These are phyloP conservation scores for Tanypteryx hageni DNA, from an alignment of 2,888 invertebrate species.

Conservation along the genomic window DNA sequence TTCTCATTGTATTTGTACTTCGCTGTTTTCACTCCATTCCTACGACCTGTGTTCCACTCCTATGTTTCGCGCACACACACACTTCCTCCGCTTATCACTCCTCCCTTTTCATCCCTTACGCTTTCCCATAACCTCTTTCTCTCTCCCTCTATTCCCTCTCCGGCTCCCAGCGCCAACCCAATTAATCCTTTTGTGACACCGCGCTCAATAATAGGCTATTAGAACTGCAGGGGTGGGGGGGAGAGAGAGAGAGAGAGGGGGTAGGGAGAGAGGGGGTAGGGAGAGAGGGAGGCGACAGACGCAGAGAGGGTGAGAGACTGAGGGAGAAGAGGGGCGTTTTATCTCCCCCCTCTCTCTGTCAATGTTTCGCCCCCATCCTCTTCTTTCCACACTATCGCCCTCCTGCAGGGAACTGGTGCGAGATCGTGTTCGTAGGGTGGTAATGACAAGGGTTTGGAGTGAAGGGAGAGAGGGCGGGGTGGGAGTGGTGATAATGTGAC, in stretches of 20 bases:
- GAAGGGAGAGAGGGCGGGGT: background rate
- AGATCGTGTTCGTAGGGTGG: constrained; percentile 23
- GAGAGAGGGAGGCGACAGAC: background rate
- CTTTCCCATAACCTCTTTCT: constrained; percentile 27
- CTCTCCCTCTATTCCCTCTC: constrained; percentile 20
- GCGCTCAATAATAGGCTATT: constrained; percentile 68
- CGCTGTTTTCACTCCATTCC: background rate
- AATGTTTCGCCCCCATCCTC: constrained; percentile 65
- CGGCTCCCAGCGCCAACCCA: constrained; percentile 67
- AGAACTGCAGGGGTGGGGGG: constrained; percentile 49
- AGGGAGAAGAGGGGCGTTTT: constrained; percentile 45
- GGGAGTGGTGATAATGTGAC: constrained; percentile 29
- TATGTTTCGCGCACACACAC: background rate
- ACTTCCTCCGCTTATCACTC: background rate
- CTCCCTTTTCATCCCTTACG: background rate
- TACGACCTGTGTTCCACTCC: background rate
- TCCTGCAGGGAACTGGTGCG: constrained; percentile 48
- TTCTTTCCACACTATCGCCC: constrained; percentile 55
- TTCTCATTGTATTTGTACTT: too few species aligned
- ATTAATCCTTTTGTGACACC: constrained; percentile 69
- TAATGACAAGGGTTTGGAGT: constrained; percentile 65
- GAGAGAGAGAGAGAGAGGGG: background rate
- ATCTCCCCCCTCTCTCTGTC: constrained; percentile 58
- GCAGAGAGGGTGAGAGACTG: background rate
- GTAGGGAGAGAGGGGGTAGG: background rate